phyloP scores from a whole-genome alignment of 2,888 invertebrate genomes.

The Mactromeris polynyma region DNA sequence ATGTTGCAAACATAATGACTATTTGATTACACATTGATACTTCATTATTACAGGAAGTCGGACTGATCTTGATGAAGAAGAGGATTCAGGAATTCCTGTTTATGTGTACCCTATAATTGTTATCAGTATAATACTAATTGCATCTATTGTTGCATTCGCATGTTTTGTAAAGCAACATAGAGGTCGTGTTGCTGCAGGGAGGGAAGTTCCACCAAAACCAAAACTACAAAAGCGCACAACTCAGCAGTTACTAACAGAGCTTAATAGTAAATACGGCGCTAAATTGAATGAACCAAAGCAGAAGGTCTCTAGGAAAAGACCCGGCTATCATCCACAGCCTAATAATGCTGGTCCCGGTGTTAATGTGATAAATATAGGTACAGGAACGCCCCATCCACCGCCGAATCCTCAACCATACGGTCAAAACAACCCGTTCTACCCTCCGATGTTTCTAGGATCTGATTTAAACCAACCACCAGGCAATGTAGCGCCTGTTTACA shows the following conservation, averaged over 20 bases:
- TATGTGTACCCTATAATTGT: slow-evolving; percentile 12
- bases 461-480: background rate
- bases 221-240: slow-evolving; percentile 22
- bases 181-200: background rate
- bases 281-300: background rate
- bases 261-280: background rate
- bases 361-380: background rate
- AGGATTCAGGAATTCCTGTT: background rate
- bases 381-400: background rate
- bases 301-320: slow-evolving; percentile 21
- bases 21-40: too few species aligned
- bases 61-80: background rate
- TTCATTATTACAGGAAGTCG: background rate
- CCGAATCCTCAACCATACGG: background rate
- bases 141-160: background rate
- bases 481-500: slow-evolving; percentile 21
- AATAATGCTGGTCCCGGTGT: slow-evolving; percentile 24
- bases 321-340: slow-evolving; percentile 26
- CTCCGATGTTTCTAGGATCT: background rate
- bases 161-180: background rate
- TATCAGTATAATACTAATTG: background rate
- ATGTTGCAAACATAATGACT: too few species aligned
- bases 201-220: background rate
- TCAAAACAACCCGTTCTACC: background rate
- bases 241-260: slow-evolving; percentile 2